Evolutionary conservation across 2,888 invertebrate species (phyloP), one percentile per base, ranked within the genome.

Genomic region (Biston stratarius): DNA sequence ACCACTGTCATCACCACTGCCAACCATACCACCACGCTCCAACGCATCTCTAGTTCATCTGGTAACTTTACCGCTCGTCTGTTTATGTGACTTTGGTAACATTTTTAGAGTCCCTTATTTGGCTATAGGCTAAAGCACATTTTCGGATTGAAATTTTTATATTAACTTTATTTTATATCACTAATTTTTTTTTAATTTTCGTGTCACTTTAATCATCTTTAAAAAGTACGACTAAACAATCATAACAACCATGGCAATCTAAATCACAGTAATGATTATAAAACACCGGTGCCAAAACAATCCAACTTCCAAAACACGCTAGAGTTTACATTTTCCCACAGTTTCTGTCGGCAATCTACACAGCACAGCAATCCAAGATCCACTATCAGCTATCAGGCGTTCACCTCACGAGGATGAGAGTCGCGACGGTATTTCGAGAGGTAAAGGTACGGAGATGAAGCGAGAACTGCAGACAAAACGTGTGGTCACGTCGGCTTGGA

Each of bases 11-110:
- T 71, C 53, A 77, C 74, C 64, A 78, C 77, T 66, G 78, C 80
- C 36, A 77, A 78, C 69, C 81, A 76, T 61, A 78, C 75, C 72
- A 83, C 72, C 74, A 79, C 76, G 69, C 79, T 81, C 87, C 85
- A 89, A 73, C 82, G 85, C 91, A 90, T 90, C 70, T 67, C 77
- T 74, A 67, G 69, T 64, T 80, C 77, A 79, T 75, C 73, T 77
- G 70, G 72, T 68, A 62, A 65, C 75, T 79, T 42, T 49, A 49
- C 24, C n/a, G 38, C 14, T 48, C 48, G 40, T 48, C 48, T 33
- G 33, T 36, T 42, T 14, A 33, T 5, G 12, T 53, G 10, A 5
- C 5, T 33, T 11, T 33, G 44, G 33, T 33, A 40, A 40, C 64
- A 59, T 59, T 53, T 53, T 56, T 44, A 10, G 2, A 1, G 14